Evolutionary conservation across 1,140 invertebrate genomes (phyloP).

Genomic region (Parasteatoda tepidariorum): DNA sequence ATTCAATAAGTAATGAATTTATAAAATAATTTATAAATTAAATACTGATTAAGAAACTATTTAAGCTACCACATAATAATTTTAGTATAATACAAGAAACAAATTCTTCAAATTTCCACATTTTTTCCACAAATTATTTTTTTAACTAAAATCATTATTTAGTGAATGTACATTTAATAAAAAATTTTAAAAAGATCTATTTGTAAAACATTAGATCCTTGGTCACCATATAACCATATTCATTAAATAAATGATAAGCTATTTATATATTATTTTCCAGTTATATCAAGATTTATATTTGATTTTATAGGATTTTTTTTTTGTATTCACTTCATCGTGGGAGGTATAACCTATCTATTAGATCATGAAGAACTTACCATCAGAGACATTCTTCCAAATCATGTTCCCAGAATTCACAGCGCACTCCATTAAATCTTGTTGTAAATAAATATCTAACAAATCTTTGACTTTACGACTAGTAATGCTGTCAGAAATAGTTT

Average conservation of each 20-base stretch:
- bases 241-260: neutral
- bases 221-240: too few species aligned
- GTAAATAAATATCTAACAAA: slow-evolving; percentile 1
- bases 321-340: neutral
- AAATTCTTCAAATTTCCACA: too few species aligned
- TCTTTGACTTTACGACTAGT: neutral
- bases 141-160: too few species aligned
- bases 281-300: neutral
- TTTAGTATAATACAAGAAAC: too few species aligned
- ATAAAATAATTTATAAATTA: too few species aligned
- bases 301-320: neutral
- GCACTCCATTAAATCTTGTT: slow-evolving; percentile 28
- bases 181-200: too few species aligned
- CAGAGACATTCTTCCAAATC: neutral
- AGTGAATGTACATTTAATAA: too few species aligned
- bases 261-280: neutral
- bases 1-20: too few species aligned
- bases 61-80: too few species aligned
- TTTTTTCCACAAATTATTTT: too few species aligned
- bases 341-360: neutral
- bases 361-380: neutral
- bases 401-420: neutral
- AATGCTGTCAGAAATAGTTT: neutral
- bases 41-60: too few species aligned
- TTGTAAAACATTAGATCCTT: too few species aligned